These are phyloP conservation scores for Tuberolachnus salignus DNA, from an alignment of 2,888 invertebrate genomes.

Conservation along the genomic window DNA sequence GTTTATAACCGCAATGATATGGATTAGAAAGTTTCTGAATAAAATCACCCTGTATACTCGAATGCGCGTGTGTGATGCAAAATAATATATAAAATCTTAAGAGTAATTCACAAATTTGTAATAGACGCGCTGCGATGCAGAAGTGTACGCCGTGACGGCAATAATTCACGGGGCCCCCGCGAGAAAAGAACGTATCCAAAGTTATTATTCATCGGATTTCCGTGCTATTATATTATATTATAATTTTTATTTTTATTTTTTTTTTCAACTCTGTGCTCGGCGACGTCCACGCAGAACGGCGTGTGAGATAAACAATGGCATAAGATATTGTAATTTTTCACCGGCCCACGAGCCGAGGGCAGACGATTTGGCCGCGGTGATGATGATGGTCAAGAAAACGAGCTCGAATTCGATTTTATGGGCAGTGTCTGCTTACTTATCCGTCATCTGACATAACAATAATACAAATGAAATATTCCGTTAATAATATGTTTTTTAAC, in stretches of 20 bases:
- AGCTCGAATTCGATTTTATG: neutral
- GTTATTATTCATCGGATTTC: conserved; percentile 32
- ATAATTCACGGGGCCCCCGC: conserved; percentile 40
- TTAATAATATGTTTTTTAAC: no score
- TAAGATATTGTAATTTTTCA: conserved; percentile 43
- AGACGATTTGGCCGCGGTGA: conserved; percentile 32
- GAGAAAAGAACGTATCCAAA: conserved; percentile 21
- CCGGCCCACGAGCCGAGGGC: conserved; percentile 45
- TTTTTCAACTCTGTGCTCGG: neutral
- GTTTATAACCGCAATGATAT: no score
- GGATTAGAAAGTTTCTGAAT: no score
- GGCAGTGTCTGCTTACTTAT: neutral
- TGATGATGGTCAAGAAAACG: neutral
- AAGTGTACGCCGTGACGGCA: neutral
- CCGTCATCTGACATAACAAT: neutral
- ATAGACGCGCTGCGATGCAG: neutral
- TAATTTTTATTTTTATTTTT: conserved; percentile 3
- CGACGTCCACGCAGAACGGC: conserved; percentile 40
- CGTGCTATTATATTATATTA: conserved; percentile 27
- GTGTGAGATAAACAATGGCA: conserved; percentile 24
- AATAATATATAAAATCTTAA: neutral
- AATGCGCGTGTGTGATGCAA: no score
- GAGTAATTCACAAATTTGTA: conserved; percentile 16
- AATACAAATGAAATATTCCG: neutral
- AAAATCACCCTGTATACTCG: no score